A percentile compares a stretch with the other conserved stretches of the same genome.
Conservation (phyloP, 2,797 vertebrate species). For the Leucoraja ocellata region DNA sequence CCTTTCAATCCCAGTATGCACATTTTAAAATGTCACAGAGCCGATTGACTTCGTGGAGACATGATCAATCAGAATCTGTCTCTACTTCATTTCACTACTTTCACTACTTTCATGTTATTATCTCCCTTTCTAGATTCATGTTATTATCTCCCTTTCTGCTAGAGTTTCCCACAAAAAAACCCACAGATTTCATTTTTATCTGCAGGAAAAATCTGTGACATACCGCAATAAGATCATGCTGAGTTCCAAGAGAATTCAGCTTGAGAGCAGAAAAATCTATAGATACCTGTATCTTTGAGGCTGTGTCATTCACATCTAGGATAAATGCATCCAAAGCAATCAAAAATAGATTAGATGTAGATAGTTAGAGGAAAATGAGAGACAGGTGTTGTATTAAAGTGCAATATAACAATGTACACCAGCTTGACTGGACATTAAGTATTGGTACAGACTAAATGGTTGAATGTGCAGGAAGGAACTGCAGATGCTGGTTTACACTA, state of each 20-base stretch:
- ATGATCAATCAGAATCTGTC: not conserved
- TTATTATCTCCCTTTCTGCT: not conserved
- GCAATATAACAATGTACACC: no score
- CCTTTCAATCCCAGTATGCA: not conserved
- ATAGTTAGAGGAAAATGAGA: not conserved
- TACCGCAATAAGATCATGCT: not conserved
- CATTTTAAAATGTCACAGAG: not conserved
- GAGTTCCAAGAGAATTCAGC: not conserved
- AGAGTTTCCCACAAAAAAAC: not conserved
- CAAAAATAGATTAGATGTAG: not conserved
- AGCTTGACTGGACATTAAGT: no score
- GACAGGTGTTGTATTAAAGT: no score
- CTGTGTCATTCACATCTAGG: not conserved
- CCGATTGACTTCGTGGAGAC: not conserved
- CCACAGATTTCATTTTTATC: not conserved
- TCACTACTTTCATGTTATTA: no score
- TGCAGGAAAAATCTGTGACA: not conserved
- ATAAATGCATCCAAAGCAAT: not conserved
- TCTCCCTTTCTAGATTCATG: not conserved
- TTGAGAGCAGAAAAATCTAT: not conserved
- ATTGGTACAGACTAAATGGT: no score
- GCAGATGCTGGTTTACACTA: no score
- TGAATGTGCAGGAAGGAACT: no score
- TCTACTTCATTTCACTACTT: no score
- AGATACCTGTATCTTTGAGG: not conserved